Evolutionary conservation across 1,140 invertebrate genomes (phyloP), one percentile per base, ranked within the genome.

Genomic region (Hyposmocoma kahamanoa): DNA sequence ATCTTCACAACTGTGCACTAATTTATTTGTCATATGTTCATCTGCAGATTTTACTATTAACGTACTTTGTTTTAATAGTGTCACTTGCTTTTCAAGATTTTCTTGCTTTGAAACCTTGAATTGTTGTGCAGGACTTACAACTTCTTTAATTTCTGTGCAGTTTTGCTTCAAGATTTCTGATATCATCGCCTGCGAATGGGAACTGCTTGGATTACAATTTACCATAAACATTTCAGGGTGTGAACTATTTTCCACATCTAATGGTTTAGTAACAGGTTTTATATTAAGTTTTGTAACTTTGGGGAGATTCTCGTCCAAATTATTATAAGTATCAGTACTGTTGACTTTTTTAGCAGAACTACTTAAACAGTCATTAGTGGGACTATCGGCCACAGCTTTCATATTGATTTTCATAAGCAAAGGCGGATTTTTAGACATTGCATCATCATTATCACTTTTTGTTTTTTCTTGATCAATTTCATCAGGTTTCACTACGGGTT

Each of bases 341-440:
- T 59, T 59, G 1, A 50, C 26, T 24, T 50, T 58, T 9, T 43
- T 48, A 28, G 46, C 47, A 26, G 45, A 0, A n/a, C 13, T 22
- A 10, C 20, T 11, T 21, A 22, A 3, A 42, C 19, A 67, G 47
- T 81, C 77, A 62, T 69, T 70, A 17, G 53, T 39, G 42, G 59
- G 53, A 20, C 60, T 56, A 19, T 82, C 75, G 24, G 53, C 34
- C 9, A 67, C 67, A 44, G 68, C 46, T 64, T 81, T 84, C 55
- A 76, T 78, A 51, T 81, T 84, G 49, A 84, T 80, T 72, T 82
- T 84, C 78, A 84, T 81, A n/a, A 84, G 53, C 41, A 83, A 51
- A 22, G 79, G 82, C 44, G 79, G 81, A 62, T 84, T 74, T 61
- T 80, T 82, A n/a, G 55, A 11, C 36, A 47, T 13, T 39, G 38